Base-by-base conservation (phyloP, 2,888 invertebrate species). In the Timema podura region DNA sequence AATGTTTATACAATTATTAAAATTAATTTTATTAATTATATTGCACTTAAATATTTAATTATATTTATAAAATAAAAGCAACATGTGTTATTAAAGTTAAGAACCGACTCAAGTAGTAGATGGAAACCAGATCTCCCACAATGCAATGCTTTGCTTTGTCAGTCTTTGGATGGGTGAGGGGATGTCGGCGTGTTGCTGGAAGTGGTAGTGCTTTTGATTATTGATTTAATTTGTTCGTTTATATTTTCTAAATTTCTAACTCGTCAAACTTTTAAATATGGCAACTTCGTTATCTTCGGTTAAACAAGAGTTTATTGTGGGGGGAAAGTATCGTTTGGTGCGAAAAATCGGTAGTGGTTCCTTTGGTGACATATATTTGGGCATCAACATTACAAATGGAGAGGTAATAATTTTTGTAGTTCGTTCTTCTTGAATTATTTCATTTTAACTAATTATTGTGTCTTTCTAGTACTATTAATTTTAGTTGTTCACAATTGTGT, bases 261-360 rank as follows among this genome's bases (percentile, higher is more conserved):
- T 48, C 16, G 69, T n/a, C 10, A 61, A 10, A 72, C 68, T 72
- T 57, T 67, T 64, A 67, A 72, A 72, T 65, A 70, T 72, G 70
- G 70, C 72, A 70, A 64, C 70, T 64, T 67, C 71, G 64, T 47
- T 54, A 64, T 68, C 74, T 65, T 71, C 72, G 75, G 78, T 79
- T 70, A 87, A 87, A 82, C 85, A 83, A 80, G 93, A 93, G 83
- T 89, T 93, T 82, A 87, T 93, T 82, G 91, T 95, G 82, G 93
- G 93, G 82, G 93, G 92, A 79, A 95, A 93, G 85, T 98, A 96
- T 86, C 91, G 96, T 82, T 88, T 98, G 80, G 91, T 96, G 81
- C 89, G 96, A 78, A 97, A 96, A 89, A 96, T 98, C 83, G 96
- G 98, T 79, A 96, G 96, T 84, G 99, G 99, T 77, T 98, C 98